Evolutionary conservation across 2,113 vertebrate genomes (phyloP), one percentile per base, ranked within the genome.

Genomic region (Bubo blakistoni): DNA sequence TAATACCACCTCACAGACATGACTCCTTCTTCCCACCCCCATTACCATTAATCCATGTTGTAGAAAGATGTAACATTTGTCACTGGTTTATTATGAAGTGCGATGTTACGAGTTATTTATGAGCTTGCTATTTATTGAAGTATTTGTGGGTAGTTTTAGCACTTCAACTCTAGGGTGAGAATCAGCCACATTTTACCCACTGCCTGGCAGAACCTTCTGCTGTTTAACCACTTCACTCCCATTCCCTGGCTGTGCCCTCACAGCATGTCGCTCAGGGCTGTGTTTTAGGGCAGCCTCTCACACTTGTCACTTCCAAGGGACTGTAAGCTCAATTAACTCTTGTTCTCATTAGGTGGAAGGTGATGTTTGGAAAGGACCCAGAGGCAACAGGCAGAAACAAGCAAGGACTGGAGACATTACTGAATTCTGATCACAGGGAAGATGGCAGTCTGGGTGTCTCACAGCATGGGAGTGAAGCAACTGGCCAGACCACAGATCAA

Each of bases 41-140:
- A 95, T 96, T 69, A 95, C 94, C 96, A 96, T 97, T 97, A 97
- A 97, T 97, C 97, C 97, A 93, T 27, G 42, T 63, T 85, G 95
- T 90, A 93, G 73, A 92, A 96, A 98, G 96, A 97, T 96, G 89
- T 40, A 96, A 62, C 97, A 97, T 98, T 98, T 97, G 97, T 98
- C 97, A 97, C 90, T 90, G 90, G 88, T 97, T 97, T 97, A 97
- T 98, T 97, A 98, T 94, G 74, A 97, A 92, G 95, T 51, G 65
- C 44, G 26, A 93, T 67, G 92, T 78, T 95, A 89, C 6, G 1
- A 79, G 88, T 97, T 97, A 98, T 98, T 98, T 97, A 98, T 95
- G 97, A 97, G 94, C 91, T 90, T 96, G 92, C 98, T 98, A 95
- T 97, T 97, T 98, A 97, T 95, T 97, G 97, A 97, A 97, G 96